Evolutionary conservation across 1,140 invertebrate genomes (phyloP).

Genomic region (Ceratina australensis): DNA sequence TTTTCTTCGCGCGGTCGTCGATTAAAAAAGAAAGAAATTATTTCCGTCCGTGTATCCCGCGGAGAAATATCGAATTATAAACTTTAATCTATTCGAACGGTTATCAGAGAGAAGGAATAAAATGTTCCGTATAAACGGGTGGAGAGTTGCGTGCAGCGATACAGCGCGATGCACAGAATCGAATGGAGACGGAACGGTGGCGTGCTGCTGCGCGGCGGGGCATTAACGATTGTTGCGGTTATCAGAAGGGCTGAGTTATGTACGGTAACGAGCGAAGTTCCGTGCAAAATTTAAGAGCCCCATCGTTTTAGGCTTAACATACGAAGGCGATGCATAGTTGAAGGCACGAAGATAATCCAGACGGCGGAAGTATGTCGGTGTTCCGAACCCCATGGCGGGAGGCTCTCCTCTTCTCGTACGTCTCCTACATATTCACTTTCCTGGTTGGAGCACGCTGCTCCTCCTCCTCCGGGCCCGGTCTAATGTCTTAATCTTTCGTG

Average conservation of each 20-base stretch:
- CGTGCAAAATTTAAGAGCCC: constrained; percentile 48
- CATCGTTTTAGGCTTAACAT: constrained; percentile 51
- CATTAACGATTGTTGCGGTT: constrained; percentile 19
- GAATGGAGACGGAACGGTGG: background rate
- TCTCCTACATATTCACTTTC: constrained; percentile 45
- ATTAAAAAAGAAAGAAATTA: too few relatives aligned
- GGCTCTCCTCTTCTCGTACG: constrained; percentile 31
- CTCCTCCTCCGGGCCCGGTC: constrained; percentile 28
- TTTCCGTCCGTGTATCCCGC: background rate
- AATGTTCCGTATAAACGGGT: background rate
- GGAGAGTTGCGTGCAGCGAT: background rate
- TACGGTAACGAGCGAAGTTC: constrained; percentile 36
- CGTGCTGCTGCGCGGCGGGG: too few relatives aligned
- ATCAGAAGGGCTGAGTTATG: background rate
- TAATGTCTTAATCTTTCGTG: constrained; percentile 70
- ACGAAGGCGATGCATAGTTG: constrained; percentile 50
- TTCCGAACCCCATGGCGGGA: constrained; percentile 24
- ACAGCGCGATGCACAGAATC: background rate
- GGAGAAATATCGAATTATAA: background rate
- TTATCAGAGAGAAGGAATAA: background rate
- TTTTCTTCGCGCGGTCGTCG: too few relatives aligned
- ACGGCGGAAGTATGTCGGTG: constrained; percentile 42
- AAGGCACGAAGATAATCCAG: constrained; percentile 54
- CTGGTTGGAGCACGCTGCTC: constrained; percentile 41
- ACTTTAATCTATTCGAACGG: too few relatives aligned